Evolutionary conservation across 2,888 invertebrate species (phyloP), one percentile per base, ranked within the genome.

Genomic region (Acleris cristana): DNA sequence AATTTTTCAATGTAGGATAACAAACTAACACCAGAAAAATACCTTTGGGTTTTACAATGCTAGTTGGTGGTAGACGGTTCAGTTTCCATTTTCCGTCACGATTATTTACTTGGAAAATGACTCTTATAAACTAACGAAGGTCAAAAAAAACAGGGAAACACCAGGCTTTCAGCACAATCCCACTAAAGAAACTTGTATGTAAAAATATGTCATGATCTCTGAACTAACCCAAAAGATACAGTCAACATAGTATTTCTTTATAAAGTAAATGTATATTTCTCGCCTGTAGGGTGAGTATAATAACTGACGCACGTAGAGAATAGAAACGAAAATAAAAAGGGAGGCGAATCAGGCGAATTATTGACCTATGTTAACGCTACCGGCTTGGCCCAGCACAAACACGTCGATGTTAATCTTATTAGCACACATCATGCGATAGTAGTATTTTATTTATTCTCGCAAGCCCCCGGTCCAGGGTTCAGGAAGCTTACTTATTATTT

Each of bases 321-420:
- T 34, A 5, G 14, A 12, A 55, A 16, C 12, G 34, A 53, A 61
- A 53, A 44, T 44, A 61, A 23, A 61, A 54, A 21, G 45, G 52
- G 14, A 65, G 30, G 45, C 34, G 10, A 30, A 16, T 12, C 7
- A 65, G 30, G 45, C 34, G 10, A 30, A 16, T 12, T 12, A 40
- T 40, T 56, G 60, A 51, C 30, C 40, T 56, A 44, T 56, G 61
- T 26, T 55, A 44, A 48, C 56, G 30, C 19, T 21, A 55, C 40
- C 23, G 30, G 52, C 44, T 45, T 12, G 53, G 30, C 48, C 48
- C 23, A 19, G 49, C 56, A 52, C 57, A 65, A 51, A 56, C 45
- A 56, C 52, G 44, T 44, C 61, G 51, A 66, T 66, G 56, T 52
- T 62, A 62, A 66, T 66, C 66, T 55, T 55, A 66, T 66, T 66